phyloP scores from a whole-genome alignment of 2,797 vertebrate species.

The Meda fulgida region DNA sequence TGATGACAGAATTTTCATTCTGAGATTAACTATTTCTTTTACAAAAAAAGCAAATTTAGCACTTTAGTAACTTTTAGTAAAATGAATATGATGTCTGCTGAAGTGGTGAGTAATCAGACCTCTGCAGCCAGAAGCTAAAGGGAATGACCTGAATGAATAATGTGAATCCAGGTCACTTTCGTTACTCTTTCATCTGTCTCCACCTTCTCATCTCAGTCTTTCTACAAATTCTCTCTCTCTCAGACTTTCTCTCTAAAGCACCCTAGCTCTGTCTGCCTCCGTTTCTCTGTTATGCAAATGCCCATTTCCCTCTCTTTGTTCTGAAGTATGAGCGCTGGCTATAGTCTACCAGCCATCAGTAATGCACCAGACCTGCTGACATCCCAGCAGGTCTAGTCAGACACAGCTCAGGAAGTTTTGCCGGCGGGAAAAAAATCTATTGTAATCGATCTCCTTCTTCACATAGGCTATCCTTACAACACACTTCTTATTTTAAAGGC shows the following conservation, averaged over 20 bases:
- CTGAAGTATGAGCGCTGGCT: not conserved
- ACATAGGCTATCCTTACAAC: slow-evolving; percentile 56
- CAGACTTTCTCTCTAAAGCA: not conserved
- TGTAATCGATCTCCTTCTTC: slow-evolving; percentile 60
- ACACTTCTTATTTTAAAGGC: slow-evolving; percentile 61
- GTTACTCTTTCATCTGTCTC: slow-evolving; percentile 34
- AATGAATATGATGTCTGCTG: not conserved
- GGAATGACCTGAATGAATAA: slow-evolving; percentile 43
- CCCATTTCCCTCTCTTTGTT: slow-evolving; percentile 13
- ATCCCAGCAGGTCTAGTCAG: slow-evolving; percentile 55
- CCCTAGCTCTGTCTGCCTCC: not conserved
- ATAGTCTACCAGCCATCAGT: slow-evolving; percentile 40
- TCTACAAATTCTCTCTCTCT: not conserved
- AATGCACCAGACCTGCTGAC: slow-evolving; percentile 47
- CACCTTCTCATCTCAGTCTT: slow-evolving; percentile 12
- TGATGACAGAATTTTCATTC: not conserved
- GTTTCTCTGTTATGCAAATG: too few relatives aligned
- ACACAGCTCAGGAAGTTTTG: slow-evolving; percentile 47
- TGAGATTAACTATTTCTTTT: not conserved
- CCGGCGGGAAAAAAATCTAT: slow-evolving; percentile 63
- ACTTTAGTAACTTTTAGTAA: not conserved
- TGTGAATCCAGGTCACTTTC: slow-evolving; percentile 33
- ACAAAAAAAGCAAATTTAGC: not conserved
- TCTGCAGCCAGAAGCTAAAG: slow-evolving; percentile 45
- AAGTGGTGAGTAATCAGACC: not conserved